phyloP scores from a whole-genome alignment of 2,888 invertebrate species.

The Ichneumoninae sp. region DNA sequence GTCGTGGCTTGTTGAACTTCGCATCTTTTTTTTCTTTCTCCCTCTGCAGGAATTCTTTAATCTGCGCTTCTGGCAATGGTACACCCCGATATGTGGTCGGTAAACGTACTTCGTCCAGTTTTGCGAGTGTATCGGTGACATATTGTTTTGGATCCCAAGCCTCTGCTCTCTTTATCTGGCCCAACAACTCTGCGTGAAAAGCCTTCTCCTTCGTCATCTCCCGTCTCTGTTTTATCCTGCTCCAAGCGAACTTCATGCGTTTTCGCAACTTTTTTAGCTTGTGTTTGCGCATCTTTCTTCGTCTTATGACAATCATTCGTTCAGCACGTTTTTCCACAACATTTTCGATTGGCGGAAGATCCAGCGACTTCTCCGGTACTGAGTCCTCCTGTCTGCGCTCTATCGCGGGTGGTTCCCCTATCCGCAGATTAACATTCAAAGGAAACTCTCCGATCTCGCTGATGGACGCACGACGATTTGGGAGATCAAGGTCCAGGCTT shows the following conservation, averaged over 20 bases:
- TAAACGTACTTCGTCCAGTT: slow-evolving; percentile 87
- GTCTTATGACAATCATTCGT: slow-evolving; percentile 90
- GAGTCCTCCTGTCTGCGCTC: slow-evolving; percentile 78
- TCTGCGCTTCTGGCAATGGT: slow-evolving; percentile 88
- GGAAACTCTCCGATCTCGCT: slow-evolving; percentile 72
- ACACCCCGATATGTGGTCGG: slow-evolving; percentile 87
- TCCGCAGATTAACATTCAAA: slow-evolving; percentile 68
- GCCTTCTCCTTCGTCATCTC: slow-evolving; percentile 91
- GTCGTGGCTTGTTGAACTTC: slow-evolving; percentile 66
- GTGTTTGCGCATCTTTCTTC: slow-evolving; percentile 95
- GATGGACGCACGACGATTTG: slow-evolving; percentile 48
- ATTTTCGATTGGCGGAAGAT: slow-evolving; percentile 84
- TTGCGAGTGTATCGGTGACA: slow-evolving; percentile 87
- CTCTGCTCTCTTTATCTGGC: slow-evolving; percentile 90
- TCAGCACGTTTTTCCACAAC: slow-evolving; percentile 89
- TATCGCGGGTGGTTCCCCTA: slow-evolving; percentile 75
- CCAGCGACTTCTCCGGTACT: slow-evolving; percentile 85
- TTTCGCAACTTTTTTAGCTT: slow-evolving; percentile 92
- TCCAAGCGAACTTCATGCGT: slow-evolving; percentile 91
- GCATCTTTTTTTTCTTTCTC: slow-evolving; percentile 83
- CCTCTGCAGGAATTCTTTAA: slow-evolving; percentile 88
- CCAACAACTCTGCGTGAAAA: slow-evolving; percentile 90
- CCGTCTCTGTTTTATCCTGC: slow-evolving; percentile 88
- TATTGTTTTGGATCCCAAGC: slow-evolving; percentile 91
- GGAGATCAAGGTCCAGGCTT: slow-evolving; percentile 74